phyloP scores from a whole-genome alignment of 1,140 invertebrate genomes.

The Campodea augens region DNA sequence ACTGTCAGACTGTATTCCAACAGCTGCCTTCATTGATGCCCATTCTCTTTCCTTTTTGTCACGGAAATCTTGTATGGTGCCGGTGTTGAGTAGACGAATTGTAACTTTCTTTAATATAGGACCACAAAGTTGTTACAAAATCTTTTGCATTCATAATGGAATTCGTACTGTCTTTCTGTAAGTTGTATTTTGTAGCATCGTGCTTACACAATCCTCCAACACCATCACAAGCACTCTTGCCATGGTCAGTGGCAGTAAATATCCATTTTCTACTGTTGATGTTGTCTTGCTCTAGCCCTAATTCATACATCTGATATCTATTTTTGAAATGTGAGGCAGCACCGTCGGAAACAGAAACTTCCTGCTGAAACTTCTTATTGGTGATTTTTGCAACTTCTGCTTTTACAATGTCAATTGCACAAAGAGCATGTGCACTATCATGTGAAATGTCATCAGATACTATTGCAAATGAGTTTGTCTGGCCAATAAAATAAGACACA shows the following conservation, averaged over 20 bases:
- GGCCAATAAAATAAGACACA: no score
- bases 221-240: background rate
- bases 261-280: background rate
- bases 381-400: background rate
- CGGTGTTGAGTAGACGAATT: background rate
- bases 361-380: background rate
- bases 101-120: background rate
- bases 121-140: background rate
- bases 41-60: background rate
- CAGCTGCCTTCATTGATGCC: background rate
- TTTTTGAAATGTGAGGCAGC: constrained; percentile 1
- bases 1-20: no score
- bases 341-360: background rate
- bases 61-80: background rate
- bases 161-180: background rate
- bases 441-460: no score
- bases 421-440: no score
- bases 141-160: no score
- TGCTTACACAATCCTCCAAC: no score
- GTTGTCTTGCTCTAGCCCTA: background rate
- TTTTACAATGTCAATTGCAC: constrained; percentile 1
- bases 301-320: constrained; percentile 1
- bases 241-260: background rate
- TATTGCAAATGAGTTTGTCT: no score
- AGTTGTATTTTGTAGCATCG: background rate